Base-by-base conservation (phyloP, 2,888 invertebrate genomes). In the Papilio demoleus region DNA sequence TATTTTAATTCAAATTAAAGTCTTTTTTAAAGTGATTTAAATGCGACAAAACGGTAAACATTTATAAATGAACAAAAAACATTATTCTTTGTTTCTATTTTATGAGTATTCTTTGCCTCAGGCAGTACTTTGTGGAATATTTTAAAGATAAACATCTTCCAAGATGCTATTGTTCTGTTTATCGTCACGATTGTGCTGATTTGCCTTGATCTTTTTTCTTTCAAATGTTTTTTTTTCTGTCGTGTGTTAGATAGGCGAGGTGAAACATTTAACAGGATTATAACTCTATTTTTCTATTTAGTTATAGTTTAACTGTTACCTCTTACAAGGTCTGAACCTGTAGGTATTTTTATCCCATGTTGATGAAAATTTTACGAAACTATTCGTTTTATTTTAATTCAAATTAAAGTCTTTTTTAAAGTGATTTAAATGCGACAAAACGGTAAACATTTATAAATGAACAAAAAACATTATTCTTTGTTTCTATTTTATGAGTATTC, bases 111-210 rank as follows among this genome's bases (percentile, higher is more conserved):
- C n/a, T 75, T 70, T 70, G 71, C 77, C 77, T 75, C 71, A 71
- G 76, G 75, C 80, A 80, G 79, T 81, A 79, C 81, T 84, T 84
- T 81, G 81, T 79, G 81, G 81, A n/a, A n/a, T 90, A 88, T 87
- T 88, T 88, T 85, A 86, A 81, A 83, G 85, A 90, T 89, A 89
- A 90, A 90, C 87, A 88, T 89, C 88, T 87, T 79, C 79, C 72
- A 84, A 86, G 86, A 85, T 86, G 77, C 87, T 85, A 84, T 82
- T 82, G 83, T 87, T 86, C 84, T 87, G 87, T 90, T 90, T 90
- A 88, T 90, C 83, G 85, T 87, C 82, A 77, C 83, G 82, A 86
- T 88, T 87, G 79, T 79, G 88, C 90, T 88, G 90, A 90, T 90
- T 88, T 84, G 24, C 81, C 81, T 85, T 84, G 86, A 87, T 85